phyloP scores from a whole-genome alignment of 1,140 invertebrate genomes.

The Tachypleus tridentatus region DNA sequence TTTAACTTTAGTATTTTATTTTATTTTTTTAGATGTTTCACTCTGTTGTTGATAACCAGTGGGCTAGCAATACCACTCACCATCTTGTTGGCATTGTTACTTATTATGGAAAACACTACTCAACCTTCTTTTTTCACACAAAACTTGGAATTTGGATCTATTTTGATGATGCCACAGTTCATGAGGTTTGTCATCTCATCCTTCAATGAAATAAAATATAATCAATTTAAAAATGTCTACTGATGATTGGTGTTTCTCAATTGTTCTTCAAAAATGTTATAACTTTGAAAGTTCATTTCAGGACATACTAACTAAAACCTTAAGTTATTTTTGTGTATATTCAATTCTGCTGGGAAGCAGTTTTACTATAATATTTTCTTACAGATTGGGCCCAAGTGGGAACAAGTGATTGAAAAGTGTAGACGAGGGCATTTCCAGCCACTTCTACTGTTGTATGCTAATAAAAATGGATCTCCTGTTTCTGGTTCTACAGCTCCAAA shows the following conservation, averaged over 20 bases:
- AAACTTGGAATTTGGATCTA: constrained; percentile 88
- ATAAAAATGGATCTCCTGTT: constrained; percentile 57
- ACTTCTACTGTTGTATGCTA: constrained; percentile 73
- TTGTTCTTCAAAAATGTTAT: no score
- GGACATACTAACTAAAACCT: no score
- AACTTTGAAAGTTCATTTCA: no score
- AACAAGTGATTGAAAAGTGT: constrained; percentile 80
- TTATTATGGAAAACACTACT: constrained; percentile 94
- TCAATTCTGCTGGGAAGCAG: no score
- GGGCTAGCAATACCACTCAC: constrained; percentile 52
- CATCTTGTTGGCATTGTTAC: constrained; percentile 86
- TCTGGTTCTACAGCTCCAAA: constrained; percentile 61
- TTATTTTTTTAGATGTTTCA: constrained; percentile 49
- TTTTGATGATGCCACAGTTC: constrained; percentile 89
- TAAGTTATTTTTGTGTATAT: no score
- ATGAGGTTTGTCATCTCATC: constrained; percentile 46
- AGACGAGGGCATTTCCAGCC: constrained; percentile 81
- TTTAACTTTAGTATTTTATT: background rate
- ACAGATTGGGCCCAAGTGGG: constrained; percentile 72
- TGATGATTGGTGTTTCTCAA: no score
- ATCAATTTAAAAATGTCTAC: no score
- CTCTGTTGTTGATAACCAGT: constrained; percentile 64
- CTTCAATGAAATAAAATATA: no score
- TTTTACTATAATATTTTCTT: background rate
- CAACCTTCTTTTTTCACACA: constrained; percentile 91